phyloP scores from a whole-genome alignment of 2,797 vertebrate species.

The Agapornis canus region DNA sequence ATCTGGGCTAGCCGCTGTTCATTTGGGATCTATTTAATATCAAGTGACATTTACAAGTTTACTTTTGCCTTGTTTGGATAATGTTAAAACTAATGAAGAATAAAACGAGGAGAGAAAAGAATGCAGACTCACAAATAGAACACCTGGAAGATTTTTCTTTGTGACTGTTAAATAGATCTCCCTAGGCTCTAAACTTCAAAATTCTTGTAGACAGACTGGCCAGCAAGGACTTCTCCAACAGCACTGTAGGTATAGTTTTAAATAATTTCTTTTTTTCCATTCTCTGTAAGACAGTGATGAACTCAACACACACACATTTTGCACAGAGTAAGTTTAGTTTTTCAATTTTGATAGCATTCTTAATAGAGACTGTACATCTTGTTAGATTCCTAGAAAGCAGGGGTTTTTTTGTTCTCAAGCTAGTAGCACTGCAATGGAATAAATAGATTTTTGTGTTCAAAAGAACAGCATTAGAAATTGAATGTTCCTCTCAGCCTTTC shows the following conservation, averaged over 20 bases:
- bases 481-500: neutral
- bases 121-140: neutral
- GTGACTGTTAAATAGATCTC: neutral
- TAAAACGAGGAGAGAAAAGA: neutral
- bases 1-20: neutral
- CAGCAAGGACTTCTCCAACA: neutral
- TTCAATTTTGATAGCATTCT: neutral
- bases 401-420: neutral
- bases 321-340: neutral
- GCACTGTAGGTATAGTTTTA: neutral
- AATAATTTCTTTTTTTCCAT: neutral
- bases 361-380: neutral
- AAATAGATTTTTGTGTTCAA: neutral
- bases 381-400: neutral
- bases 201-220: neutral
- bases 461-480: neutral
- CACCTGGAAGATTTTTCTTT: neutral
- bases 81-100: neutral
- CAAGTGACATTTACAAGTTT: neutral
- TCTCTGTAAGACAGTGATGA: neutral
- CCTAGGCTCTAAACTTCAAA: neutral
- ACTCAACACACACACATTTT: neutral
- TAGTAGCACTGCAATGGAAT: neutral
- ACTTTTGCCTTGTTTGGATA: neutral
- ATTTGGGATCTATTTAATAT: neutral